Conservation (phyloP, 2,888 invertebrate species). For the Lasioglossum villosulum region DNA sequence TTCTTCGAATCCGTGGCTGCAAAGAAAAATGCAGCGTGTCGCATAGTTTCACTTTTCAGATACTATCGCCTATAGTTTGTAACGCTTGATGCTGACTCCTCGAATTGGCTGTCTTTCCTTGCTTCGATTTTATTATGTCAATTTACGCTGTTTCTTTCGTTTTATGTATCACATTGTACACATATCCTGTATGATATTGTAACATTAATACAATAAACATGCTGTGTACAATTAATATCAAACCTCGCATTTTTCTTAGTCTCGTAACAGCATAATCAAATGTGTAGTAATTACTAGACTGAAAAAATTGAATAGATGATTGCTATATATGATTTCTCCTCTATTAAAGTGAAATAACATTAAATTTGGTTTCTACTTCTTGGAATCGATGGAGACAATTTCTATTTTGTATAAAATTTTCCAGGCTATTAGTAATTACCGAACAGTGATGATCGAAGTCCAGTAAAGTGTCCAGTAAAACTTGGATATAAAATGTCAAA, state of each 20-base stretch:
- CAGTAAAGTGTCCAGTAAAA: neutral
- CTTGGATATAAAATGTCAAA: neutral
- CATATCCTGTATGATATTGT: neutral
- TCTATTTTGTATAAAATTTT: too few relatives aligned
- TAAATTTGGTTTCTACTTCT: too few relatives aligned
- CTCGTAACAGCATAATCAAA: too few relatives aligned
- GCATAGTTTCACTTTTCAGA: neutral
- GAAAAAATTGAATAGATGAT: too few relatives aligned
- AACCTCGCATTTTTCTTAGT: neutral
- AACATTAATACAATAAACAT: neutral
- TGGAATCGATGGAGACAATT: too few relatives aligned
- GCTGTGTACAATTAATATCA: neutral
- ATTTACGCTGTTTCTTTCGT: neutral
- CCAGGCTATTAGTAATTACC: too few relatives aligned
- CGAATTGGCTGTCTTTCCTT: neutral
- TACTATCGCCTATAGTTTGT: neutral
- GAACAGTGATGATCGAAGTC: neutral
- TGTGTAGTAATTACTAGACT: too few relatives aligned
- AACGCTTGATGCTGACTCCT: neutral
- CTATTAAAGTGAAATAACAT: too few relatives aligned
- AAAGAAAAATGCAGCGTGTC: neutral
- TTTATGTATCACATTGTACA: neutral
- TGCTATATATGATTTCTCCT: too few relatives aligned
- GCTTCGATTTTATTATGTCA: neutral
- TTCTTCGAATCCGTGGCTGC: neutral